phyloP scores from a whole-genome alignment of 2,888 invertebrate species.

The Apomyelois bistriatella region DNA sequence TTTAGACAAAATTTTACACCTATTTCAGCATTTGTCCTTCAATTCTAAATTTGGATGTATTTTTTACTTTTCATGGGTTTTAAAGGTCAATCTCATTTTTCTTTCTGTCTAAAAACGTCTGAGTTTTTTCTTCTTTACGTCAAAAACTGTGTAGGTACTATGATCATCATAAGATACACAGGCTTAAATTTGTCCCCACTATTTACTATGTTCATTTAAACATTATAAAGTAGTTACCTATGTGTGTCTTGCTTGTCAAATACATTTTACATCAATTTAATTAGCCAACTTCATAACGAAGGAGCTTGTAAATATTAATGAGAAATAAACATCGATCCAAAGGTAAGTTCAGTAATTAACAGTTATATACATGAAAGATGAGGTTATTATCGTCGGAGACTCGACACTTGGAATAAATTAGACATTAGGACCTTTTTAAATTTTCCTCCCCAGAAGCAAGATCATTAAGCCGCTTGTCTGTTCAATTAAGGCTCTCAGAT shows the following conservation, averaged over 20 bases:
- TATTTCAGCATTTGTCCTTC: too few species aligned
- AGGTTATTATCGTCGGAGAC: background rate
- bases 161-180: too few species aligned
- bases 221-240: background rate
- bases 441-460: slow-evolving; percentile 8
- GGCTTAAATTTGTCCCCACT: too few species aligned
- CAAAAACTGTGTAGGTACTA: too few species aligned
- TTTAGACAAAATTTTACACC: too few species aligned
- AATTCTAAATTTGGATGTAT: too few species aligned
- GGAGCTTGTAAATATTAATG: slow-evolving; percentile 9
- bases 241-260: background rate
- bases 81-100: too few species aligned
- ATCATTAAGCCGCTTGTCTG: slow-evolving; percentile 12
- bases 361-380: slow-evolving; percentile 12
- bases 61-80: too few species aligned
- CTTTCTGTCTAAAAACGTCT: too few species aligned
- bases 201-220: too few species aligned
- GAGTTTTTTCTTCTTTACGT: too few species aligned
- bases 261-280: slow-evolving; percentile 8
- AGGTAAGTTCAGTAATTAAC: slow-evolving; percentile 13
- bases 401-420: slow-evolving; percentile 12
- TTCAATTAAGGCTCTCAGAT: slow-evolving; percentile 1
- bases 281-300: slow-evolving; percentile 1
- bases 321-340: slow-evolving; percentile 6
- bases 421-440: slow-evolving; percentile 6